Percentiles rank a stretch among this genome's conserved stretches.
Evolutionary conservation across 2,888 invertebrate species (phyloP).

Genomic region (Tupiocoris notatus): DNA sequence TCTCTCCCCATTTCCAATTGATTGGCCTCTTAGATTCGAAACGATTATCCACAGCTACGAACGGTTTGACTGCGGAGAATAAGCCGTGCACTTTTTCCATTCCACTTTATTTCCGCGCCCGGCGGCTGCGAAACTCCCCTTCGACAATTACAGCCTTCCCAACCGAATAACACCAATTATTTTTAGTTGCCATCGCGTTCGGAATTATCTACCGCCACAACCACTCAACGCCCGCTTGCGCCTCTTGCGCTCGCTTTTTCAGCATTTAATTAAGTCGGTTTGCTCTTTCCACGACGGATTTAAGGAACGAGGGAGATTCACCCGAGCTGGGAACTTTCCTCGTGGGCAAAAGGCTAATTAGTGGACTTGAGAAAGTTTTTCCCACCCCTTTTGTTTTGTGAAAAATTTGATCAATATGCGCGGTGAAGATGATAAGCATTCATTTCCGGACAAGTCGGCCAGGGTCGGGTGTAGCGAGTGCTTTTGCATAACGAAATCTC

Average conservation of each 20-base stretch:
- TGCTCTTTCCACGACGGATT: constrained; percentile 26
- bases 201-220: constrained; percentile 25
- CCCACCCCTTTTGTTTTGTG: constrained; percentile 3
- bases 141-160: constrained; percentile 29
- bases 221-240: constrained; percentile 1
- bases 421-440: background rate
- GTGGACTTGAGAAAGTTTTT: constrained; percentile 2
- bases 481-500: constrained; percentile 28
- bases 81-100: background rate
- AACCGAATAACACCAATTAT: constrained; percentile 38
- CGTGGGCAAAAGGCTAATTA: constrained; percentile 10
- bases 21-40: background rate
- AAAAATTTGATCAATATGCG: constrained; percentile 38
- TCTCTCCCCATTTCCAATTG: background rate
- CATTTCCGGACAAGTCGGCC: background rate
- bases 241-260: constrained; percentile 13
- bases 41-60: background rate
- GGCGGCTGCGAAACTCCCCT: background rate
- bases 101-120: constrained; percentile 10
- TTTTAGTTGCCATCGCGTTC: constrained; percentile 18
- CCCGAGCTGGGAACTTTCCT: constrained; percentile 9
- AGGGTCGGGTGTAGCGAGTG: background rate
- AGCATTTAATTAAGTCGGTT: constrained; percentile 38
- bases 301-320: constrained; percentile 8
- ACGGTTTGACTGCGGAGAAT: background rate